These are phyloP conservation scores for Brachionus asplanchnoidis DNA, from an alignment of 1,140 invertebrate genomes.

Conservation along the genomic window DNA sequence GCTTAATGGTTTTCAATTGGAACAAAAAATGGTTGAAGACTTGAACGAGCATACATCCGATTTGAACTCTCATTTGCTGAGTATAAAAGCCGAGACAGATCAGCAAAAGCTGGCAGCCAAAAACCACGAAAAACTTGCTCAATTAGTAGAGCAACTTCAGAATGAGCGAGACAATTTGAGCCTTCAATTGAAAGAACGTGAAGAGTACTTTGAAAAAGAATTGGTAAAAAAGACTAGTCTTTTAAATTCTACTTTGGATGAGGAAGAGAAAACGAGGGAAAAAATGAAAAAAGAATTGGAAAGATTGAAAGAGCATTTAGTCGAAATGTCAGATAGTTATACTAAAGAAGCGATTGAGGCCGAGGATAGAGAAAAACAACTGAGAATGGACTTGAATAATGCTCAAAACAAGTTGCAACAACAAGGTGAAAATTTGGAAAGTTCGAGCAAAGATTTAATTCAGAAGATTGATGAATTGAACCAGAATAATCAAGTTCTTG, in stretches of 20 bases:
- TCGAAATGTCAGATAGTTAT: constrained; percentile 33
- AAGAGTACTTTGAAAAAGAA: constrained; percentile 5
- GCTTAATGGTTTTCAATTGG: constrained; percentile 22
- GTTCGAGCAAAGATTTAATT: background rate
- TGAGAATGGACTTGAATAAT: background rate
- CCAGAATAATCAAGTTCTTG: constrained; percentile 2
- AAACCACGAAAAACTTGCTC: background rate
- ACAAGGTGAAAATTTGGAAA: constrained; percentile 29
- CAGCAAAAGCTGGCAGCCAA: background rate
- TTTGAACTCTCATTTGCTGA: background rate
- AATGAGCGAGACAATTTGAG: background rate
- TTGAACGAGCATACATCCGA: constrained; percentile 28
- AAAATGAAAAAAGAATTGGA: constrained; percentile 29
- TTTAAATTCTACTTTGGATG: background rate
- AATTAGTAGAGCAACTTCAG: background rate
- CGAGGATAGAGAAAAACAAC: constrained; percentile 37
- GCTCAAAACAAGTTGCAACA: background rate
- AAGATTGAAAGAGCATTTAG: constrained; percentile 9
- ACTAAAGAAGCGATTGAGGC: constrained; percentile 27
- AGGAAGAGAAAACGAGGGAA: background rate
- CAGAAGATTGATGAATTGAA: background rate
- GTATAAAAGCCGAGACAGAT: background rate
- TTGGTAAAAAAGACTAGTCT: background rate
- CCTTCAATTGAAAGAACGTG: background rate
- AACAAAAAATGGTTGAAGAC: constrained; percentile 40